Evolutionary conservation across 37 sponge, comb jelly and placozoan genomes (phyloP), one percentile per base, ranked within the genome.

Genomic region (Haliclona indistincta): DNA sequence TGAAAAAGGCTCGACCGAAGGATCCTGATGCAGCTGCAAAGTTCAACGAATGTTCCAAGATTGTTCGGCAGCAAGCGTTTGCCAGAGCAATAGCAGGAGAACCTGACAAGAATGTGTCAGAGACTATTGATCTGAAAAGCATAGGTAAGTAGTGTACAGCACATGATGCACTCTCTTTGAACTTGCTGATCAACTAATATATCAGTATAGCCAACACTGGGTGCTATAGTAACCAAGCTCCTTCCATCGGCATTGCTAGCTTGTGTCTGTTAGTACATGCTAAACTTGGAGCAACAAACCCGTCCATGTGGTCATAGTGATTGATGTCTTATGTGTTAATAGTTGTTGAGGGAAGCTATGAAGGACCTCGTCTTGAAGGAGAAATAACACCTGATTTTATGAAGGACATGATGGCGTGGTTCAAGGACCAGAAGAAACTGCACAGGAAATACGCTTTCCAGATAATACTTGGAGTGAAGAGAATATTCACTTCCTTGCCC

Each of bases 371-470:
- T 38, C 64, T 95, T 30, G 96, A 95, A 7, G 94, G 70, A 23
- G 85, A 89, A 0, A 84, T 98, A 47, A 84, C 86, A 23, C 58
- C 71, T 4, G 93, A 89, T 41, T 98, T 98, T 79, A 98, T 98
- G 99, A 33, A 71, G 35, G 75, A 92, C 25, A 45, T 98, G 37
- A 25, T 95, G 25, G 73, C 75, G 3, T 80, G 82, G 78, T 81
- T 83, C 49, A 95, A 67, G 74, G 75, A 92, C 3, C 84, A 95
- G 75, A 98, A 98, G 74, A 67, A 49, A 43, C 73, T 98, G 0
- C 99, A 98, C 70, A 86, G 61, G 55, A 98, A 95, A 49, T 98
- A 90, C 84, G 91, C 96, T 0, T 98, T 78, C 77, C 92, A 88
- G 82, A 91, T 93, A 28, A 62, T 97, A 0, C 49, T 94, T 23